Evolutionary conservation across 1,140 invertebrate species (phyloP), one percentile per base, ranked within the genome.

Genomic region (Lordiphosa stackelbergi): DNA sequence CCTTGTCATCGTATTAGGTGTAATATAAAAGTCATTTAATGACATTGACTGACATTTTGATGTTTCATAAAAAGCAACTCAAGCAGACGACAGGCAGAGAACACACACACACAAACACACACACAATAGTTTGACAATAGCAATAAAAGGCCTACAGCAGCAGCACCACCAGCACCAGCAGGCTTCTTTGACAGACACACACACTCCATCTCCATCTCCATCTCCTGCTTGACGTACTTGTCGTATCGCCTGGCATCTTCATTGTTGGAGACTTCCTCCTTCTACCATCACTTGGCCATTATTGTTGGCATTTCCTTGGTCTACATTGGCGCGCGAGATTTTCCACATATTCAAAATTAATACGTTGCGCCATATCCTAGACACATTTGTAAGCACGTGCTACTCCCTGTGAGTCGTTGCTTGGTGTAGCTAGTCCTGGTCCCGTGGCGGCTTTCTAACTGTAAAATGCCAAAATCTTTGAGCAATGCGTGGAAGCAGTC

Each of bases 11-110:
- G 77, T 84, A 83, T 83, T 83, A 83, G 77, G 77, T 83, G 77
- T 83, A 83, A 83, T 83, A 83, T 83, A 83, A 83, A 83, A 83
- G 77, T 83, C 77, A 83, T 83, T 83, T 83, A 83, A 83, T 83
- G 77, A 83, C 77, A 83, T 83, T 83, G 77, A 83, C 77, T 83
- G 77, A 83, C 77, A 83, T 83, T 83, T 83, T 83, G 77, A 83
- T 83, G 77, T 83, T 83, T 83, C 77, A 83, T 83, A 83, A 83
- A 83, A 83, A 83, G 77, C 77, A 81, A 83, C 77, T 81, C 77
- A 81, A 83, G 77, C 78, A 73, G 60, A 78, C 66, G 66, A 57
- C 9, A 35, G 35, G 12, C 45, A 22, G 31, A n/a, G 16, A 5
- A 10, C 34, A 19, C 47, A 48, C 46, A 55, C 35, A 34, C 19